A percentile compares a stretch with the other conserved stretches of the same genome.
Evolutionary conservation across 2,888 invertebrate species (phyloP).

Genomic region (Eupithecia vulgata): DNA sequence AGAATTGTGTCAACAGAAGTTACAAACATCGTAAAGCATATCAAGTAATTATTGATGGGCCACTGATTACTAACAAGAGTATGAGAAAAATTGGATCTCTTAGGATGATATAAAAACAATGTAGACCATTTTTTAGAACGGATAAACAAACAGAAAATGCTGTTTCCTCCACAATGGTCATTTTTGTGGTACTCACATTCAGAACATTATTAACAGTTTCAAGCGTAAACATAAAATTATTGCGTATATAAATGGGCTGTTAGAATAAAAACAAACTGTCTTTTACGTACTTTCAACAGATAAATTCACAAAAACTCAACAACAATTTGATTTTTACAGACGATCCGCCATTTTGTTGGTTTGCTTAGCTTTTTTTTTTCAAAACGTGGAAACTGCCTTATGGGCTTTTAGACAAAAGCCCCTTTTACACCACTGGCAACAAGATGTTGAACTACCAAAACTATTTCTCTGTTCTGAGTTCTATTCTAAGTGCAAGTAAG

Average conservation of each 20-base stretch:
- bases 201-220: conserved; percentile 32
- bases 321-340: conserved; percentile 54
- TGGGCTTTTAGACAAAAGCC: background rate
- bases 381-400: background rate
- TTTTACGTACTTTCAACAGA: conserved; percentile 55
- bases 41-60: conserved; percentile 24
- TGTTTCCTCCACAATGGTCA: conserved; percentile 42
- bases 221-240: conserved; percentile 16
- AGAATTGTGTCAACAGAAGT: conserved; percentile 30
- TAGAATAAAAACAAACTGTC: conserved; percentile 31
- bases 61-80: conserved; percentile 10
- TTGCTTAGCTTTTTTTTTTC: conserved; percentile 47
- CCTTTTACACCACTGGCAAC: too few relatives aligned
- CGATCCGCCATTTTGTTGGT: conserved; percentile 76
- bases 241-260: conserved; percentile 13
- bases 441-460: too few relatives aligned
- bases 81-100: background rate
- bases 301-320: conserved; percentile 57
- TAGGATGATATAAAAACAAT: background rate
- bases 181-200: conserved; percentile 33
- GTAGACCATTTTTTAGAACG: conserved; percentile 16
- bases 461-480: too few relatives aligned
- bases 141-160: conserved; percentile 58
- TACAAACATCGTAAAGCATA: background rate
- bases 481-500: too few relatives aligned